Percentiles rank a stretch among this genome's conserved stretches.
These are phyloP conservation scores for Nematostella vectensis DNA, from an alignment of 92 coral and sea anemone species.

Conservation along the genomic window DNA sequence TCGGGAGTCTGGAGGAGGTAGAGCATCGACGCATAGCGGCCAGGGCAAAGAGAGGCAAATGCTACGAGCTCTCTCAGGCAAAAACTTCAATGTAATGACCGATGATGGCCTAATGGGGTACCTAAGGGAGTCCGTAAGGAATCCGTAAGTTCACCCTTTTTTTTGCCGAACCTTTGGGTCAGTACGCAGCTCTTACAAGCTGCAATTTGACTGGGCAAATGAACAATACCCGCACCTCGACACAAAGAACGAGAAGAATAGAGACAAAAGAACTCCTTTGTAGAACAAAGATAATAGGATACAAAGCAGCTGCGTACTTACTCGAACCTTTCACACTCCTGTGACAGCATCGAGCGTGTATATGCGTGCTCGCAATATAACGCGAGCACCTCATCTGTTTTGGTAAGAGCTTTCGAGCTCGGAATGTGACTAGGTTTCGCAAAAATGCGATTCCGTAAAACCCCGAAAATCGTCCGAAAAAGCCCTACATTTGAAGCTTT, in stretches of 20 bases:
- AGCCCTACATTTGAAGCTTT: conserved; percentile 6
- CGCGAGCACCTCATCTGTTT: conserved; percentile 4
- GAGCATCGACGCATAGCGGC: background rate
- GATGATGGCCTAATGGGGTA: conserved; percentile 14
- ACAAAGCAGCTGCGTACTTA: too few species aligned
- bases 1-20: conserved; percentile 7
- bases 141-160: conserved; percentile 7
- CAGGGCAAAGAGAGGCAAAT: background rate
- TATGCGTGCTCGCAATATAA: background rate
- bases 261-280: too few species aligned
- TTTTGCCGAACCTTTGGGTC: background rate
- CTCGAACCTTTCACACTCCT: too few species aligned
- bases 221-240: too few species aligned
- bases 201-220: too few species aligned
- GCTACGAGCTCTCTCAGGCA: conserved; percentile 4
- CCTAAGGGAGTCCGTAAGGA: conserved; percentile 8
- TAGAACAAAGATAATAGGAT: too few species aligned
- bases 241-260: too few species aligned
- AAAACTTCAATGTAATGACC: conserved; percentile 7
- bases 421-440: conserved; percentile 17
- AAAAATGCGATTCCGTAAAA: conserved; percentile 12
- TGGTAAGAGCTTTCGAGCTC: conserved; percentile 11
- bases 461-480: conserved; percentile 7
- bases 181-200: too few species aligned
- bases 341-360: conserved; percentile 8